These are phyloP conservation scores for Phylloscopus whistleri DNA, from an alignment of 2,113 vertebrate species.

Conservation along the genomic window DNA sequence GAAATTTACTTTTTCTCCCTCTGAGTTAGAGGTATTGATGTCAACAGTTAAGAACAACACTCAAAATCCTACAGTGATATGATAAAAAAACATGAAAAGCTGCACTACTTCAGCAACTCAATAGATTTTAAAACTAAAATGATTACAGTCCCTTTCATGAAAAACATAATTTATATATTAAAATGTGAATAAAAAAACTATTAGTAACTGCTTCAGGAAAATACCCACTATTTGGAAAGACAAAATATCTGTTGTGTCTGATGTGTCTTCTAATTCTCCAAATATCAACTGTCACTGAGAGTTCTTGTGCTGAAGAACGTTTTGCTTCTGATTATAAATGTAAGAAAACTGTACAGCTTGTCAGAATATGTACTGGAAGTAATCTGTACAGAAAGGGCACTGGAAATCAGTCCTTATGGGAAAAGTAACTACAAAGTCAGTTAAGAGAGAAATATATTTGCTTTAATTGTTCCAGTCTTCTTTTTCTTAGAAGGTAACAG, in stretches of 20 bases:
- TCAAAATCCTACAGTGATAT: background rate
- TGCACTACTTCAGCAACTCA: background rate
- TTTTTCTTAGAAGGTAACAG: background rate
- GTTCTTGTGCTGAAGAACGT: background rate
- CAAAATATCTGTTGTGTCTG: background rate
- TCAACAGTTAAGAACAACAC: background rate
- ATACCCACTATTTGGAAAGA: background rate
- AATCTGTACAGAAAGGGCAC: background rate
- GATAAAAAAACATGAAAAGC: background rate
- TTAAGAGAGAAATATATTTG: background rate
- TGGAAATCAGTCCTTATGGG: background rate
- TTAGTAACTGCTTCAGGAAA: background rate
- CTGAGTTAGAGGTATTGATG: background rate
- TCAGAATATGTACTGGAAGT: background rate
- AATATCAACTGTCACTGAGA: background rate
- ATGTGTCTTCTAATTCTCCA: background rate
- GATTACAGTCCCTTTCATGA: background rate
- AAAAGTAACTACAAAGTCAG: background rate
- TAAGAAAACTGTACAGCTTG: background rate
- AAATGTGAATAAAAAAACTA: background rate
- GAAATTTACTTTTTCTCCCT: background rate
- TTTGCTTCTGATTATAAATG: background rate
- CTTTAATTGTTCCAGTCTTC: background rate
- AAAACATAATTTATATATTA: background rate
- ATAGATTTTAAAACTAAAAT: background rate